phyloP scores from a whole-genome alignment of 37 sponge, comb jelly and placozoan species.

The Chondrilla cf. caribensis region DNA sequence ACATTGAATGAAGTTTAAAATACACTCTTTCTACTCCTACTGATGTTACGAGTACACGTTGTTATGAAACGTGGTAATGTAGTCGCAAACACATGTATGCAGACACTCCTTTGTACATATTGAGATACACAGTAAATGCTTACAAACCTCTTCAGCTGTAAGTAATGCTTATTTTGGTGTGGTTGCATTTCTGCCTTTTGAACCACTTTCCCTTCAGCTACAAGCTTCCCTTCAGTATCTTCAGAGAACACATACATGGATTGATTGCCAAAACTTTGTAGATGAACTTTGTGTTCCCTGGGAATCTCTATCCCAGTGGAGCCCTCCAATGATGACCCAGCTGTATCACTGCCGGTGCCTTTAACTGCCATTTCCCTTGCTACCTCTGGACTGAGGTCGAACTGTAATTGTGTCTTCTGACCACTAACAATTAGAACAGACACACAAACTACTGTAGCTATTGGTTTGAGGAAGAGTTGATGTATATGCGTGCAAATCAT shows the following conservation, averaged over 20 bases:
- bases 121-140: too few species aligned
- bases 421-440: not conserved
- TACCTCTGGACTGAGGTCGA: constrained; percentile 5
- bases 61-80: too few species aligned
- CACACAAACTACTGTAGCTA: too few species aligned
- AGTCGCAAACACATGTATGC: too few species aligned
- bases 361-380: not conserved
- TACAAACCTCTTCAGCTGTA: constrained; percentile 80
- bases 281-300: constrained; percentile 44
- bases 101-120: too few species aligned
- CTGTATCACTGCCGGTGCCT: not conserved
- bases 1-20: too few species aligned
- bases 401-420: not conserved
- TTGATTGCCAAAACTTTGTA: constrained; percentile 41
- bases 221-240: constrained; percentile 12
- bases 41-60: too few species aligned
- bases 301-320: constrained; percentile 36
- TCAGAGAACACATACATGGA: constrained; percentile 69
- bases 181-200: constrained; percentile 87
- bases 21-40: too few species aligned
- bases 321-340: not conserved
- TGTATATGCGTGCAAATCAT: too few species aligned
- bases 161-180: constrained; percentile 47
- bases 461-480: too few species aligned
- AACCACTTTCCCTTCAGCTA: constrained; percentile 76